A percentile compares a stretch with the other conserved stretches of the same genome.
Evolutionary conservation across 2,113 vertebrate genomes (phyloP).

Genomic region (Charina bottae): DNA sequence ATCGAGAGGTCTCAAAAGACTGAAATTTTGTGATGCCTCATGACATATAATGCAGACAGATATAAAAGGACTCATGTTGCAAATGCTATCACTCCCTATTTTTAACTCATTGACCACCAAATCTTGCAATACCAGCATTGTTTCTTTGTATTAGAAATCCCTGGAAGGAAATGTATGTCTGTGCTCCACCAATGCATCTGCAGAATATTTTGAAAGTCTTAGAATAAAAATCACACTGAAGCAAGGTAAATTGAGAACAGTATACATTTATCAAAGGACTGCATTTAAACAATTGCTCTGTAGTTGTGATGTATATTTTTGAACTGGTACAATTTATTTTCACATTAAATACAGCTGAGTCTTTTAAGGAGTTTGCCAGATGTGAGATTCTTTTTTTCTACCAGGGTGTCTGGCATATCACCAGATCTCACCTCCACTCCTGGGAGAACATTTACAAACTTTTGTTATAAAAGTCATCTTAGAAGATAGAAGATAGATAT

Average conservation of each 20-base stretch:
- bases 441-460: not conserved
- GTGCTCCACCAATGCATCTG: not conserved
- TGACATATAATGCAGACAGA: not conserved
- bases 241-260: not conserved
- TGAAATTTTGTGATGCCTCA: not conserved
- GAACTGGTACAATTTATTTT: not conserved
- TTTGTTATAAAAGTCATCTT: not conserved
- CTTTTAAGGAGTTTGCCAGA: not conserved
- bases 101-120: not conserved
- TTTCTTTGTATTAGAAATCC: not conserved
- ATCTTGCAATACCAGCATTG: not conserved
- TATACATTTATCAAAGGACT: slow-evolving; percentile 3
- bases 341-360: not conserved
- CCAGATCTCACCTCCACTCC: not conserved
- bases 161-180: not conserved
- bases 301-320: not conserved
- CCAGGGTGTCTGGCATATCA: not conserved
- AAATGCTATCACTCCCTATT: not conserved
- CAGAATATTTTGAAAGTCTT: not conserved
- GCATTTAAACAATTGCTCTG: slow-evolving; percentile 11
- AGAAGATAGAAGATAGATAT: too few species aligned
- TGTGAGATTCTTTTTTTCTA: not conserved
- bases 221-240: not conserved
- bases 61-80: not conserved
- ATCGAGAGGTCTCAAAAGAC: not conserved